Conservation (phyloP, 2,888 invertebrate genomes). For the Nephrotoma flavescens region DNA sequence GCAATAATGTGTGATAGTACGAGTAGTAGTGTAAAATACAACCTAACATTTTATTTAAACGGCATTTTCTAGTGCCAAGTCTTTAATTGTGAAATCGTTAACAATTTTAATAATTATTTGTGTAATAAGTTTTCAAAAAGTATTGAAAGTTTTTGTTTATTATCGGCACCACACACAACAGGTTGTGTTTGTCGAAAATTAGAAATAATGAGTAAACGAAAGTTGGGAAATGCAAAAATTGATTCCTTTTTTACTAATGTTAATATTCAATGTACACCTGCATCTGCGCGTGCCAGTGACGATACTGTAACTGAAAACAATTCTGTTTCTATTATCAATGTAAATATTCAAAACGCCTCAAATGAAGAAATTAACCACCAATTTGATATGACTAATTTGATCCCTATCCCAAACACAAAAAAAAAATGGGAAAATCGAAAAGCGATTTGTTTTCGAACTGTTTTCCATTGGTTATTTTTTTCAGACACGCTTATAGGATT, state of each 20-base stretch:
- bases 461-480: not conserved
- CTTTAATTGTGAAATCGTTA: not conserved
- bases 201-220: too few species aligned
- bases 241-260: not conserved
- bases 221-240: too few species aligned
- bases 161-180: too few species aligned
- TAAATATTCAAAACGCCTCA: not conserved
- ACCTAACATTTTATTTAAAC: too few species aligned
- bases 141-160: not conserved
- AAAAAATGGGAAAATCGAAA: not conserved
- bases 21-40: too few species aligned
- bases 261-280: not conserved
- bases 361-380: not conserved
- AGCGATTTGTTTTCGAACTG: not conserved
- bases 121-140: not conserved
- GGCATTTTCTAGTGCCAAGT: too few species aligned
- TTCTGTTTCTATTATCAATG: not conserved
- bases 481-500: not conserved
- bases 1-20: too few species aligned
- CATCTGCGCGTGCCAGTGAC: not conserved
- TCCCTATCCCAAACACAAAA: not conserved
- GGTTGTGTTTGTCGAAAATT: not conserved
- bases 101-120: slow-evolving; percentile 8
- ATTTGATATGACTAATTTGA: not conserved
- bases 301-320: not conserved